A percentile compares a stretch with the other conserved stretches of the same genome.
These are phyloP conservation scores for Paramisgurnus dabryanus DNA, from an alignment of 2,113 vertebrate species.

Conservation along the genomic window DNA sequence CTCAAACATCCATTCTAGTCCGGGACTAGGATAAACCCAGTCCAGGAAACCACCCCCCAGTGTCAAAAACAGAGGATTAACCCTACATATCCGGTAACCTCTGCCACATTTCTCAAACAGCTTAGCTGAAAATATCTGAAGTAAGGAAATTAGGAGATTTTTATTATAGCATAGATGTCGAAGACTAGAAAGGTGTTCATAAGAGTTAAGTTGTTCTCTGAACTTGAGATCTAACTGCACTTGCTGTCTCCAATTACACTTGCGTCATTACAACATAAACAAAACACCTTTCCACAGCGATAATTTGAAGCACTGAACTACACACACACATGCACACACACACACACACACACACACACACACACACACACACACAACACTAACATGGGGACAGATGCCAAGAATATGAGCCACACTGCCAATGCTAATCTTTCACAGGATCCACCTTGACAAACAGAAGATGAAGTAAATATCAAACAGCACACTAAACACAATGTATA, in stretches of 20 bases:
- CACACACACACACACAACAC: conserved; percentile 49
- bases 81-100: neutral
- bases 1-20: neutral
- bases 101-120: neutral
- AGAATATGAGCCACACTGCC: neutral
- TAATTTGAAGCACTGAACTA: conserved; percentile 26
- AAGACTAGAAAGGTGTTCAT: neutral
- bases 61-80: conserved; percentile 23
- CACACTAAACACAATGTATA: neutral
- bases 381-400: neutral
- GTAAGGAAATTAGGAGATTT: no score
- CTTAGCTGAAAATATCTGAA: neutral
- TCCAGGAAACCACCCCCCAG: neutral
- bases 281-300: conserved; percentile 40
- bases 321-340: neutral
- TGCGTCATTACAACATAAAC: conserved; percentile 25
- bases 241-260: conserved; percentile 54
- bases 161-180: neutral
- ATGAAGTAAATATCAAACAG: conserved; percentile 5
- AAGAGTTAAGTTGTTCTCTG: neutral
- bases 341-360: conserved; percentile 19
- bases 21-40: no score
- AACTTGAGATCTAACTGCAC: conserved; percentile 9
- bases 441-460: conserved; percentile 1
- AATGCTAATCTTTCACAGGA: conserved; percentile 16